These are phyloP conservation scores for Synergus laeviventris DNA, from an alignment of 2,888 invertebrate genomes.

Conservation along the genomic window DNA sequence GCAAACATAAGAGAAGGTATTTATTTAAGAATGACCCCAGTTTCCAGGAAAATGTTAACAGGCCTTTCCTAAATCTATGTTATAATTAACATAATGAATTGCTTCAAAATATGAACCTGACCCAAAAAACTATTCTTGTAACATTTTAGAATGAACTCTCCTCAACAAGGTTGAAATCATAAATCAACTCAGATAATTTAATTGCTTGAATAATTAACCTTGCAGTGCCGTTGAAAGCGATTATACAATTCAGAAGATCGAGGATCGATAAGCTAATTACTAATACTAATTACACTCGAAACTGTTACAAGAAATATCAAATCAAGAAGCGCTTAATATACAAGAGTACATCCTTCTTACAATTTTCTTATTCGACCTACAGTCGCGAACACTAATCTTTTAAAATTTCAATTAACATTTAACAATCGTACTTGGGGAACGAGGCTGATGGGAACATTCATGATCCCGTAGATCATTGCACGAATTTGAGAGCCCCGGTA, in stretches of 20 bases:
- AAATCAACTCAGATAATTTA: conserved; percentile 20
- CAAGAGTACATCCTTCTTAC: conserved; percentile 26
- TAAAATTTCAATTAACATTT: conserved; percentile 30
- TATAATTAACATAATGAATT: not conserved
- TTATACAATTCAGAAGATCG: conserved; percentile 34
- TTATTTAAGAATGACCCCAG: not conserved
- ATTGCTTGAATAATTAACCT: conserved; percentile 21
- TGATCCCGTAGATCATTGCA: conserved; percentile 13
- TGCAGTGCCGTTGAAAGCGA: conserved; percentile 11
- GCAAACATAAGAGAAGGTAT: conserved; percentile 46
- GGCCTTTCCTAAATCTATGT: not conserved
- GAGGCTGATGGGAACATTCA: not conserved
- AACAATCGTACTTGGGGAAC: conserved; percentile 11
- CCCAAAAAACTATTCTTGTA: too few relatives aligned
- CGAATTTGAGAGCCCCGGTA: not conserved
- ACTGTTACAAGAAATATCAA: conserved; percentile 36
- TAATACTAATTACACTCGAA: conserved; percentile 38
- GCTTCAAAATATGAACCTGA: too few relatives aligned
- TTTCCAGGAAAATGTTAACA: not conserved
- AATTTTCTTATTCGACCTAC: conserved; percentile 15
- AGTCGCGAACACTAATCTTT: not conserved
- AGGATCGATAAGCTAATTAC: conserved; percentile 33
- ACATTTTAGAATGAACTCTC: not conserved
- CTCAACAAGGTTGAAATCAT: conserved; percentile 7
- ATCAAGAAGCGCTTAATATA: conserved; percentile 15